Evolutionary conservation across 2,888 invertebrate species (phyloP).

Genomic region (Hyppa rectilinea): DNA sequence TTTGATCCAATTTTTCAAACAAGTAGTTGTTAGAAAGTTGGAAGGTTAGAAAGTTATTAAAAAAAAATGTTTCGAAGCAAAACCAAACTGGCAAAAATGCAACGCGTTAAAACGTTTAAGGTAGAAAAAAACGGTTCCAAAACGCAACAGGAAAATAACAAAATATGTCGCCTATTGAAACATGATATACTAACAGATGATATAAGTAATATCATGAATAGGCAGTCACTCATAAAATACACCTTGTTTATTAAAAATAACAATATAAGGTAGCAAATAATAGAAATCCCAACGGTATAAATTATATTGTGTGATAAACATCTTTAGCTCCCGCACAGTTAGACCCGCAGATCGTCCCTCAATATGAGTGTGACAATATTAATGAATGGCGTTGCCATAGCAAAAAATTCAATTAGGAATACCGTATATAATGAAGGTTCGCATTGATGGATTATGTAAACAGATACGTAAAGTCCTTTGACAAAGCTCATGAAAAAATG

Average conservation of each 20-base stretch:
- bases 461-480: neutral
- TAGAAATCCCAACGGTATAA: slow-evolving; percentile 79
- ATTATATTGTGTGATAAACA: slow-evolving; percentile 82
- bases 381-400: slow-evolving; percentile 71
- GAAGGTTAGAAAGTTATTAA: neutral
- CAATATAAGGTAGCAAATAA: slow-evolving; percentile 51
- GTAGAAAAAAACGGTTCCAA: neutral
- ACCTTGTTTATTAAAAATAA: slow-evolving; percentile 53
- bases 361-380: slow-evolving; percentile 77
- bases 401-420: slow-evolving; percentile 77
- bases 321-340: slow-evolving; percentile 74
- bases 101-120: neutral
- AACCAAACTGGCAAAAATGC: neutral
- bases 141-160: neutral
- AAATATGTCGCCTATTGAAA: neutral
- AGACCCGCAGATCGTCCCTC: slow-evolving; percentile 81
- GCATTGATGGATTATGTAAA: neutral
- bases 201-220: slow-evolving; percentile 9
- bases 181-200: slow-evolving; percentile 5
- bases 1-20: too few species aligned
- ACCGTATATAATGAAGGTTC: slow-evolving; percentile 58
- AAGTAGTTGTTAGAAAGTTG: too few species aligned
- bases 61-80: neutral
- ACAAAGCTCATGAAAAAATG: neutral
- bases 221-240: slow-evolving; percentile 15